A percentile compares a stretch with the other conserved stretches of the same genome.
Conservation (phyloP, 2,113 vertebrate species). For the Sorex araneus region DNA sequence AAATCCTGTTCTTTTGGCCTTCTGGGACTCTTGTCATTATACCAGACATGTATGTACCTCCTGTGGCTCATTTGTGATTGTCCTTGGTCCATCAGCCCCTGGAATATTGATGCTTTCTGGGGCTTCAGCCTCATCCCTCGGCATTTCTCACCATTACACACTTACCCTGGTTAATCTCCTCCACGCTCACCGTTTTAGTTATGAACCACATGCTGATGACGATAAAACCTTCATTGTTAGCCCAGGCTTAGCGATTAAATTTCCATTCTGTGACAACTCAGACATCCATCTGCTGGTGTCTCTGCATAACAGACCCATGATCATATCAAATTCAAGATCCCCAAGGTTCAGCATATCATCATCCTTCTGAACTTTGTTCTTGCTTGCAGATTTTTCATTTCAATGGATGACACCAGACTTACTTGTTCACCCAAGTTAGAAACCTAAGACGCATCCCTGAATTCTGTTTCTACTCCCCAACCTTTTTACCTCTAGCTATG, state of each 20-base stretch:
- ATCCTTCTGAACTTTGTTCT: neutral
- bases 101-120: neutral
- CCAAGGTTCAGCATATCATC: neutral
- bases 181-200: neutral
- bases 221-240: neutral
- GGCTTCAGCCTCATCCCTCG: neutral
- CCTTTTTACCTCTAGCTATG: neutral
- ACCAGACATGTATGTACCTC: neutral
- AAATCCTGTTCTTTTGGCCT: neutral
- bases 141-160: neutral
- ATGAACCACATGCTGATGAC: neutral
- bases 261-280: neutral
- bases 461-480: neutral
- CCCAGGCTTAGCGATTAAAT: neutral
- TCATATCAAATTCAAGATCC: conserved; percentile 1
- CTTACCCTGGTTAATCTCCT: neutral
- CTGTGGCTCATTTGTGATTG: neutral
- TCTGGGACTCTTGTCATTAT: neutral
- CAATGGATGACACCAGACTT: neutral
- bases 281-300: neutral
- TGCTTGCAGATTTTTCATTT: conserved; percentile 41
- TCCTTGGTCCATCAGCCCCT: neutral
- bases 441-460: neutral
- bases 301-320: neutral
- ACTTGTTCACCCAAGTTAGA: neutral